Evolutionary conservation across 2,888 invertebrate genomes (phyloP).

Genomic region (Volucella inanis): DNA sequence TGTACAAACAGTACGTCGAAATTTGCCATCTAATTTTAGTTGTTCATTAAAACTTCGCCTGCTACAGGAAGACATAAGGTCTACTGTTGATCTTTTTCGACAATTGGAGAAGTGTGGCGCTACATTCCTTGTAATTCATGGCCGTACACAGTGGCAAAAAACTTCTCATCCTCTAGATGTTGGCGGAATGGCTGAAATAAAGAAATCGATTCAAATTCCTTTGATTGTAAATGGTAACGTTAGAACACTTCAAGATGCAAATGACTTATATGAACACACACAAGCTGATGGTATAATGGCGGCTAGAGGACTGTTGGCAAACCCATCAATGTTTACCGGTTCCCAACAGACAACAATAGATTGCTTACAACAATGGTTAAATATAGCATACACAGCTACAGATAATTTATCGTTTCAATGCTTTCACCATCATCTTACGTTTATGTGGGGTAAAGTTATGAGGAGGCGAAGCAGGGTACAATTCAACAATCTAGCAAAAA

Average conservation of each 20-base stretch:
- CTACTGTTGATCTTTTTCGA: conserved; percentile 91
- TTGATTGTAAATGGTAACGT: conserved; percentile 97
- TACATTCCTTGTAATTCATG: conserved; percentile 95
- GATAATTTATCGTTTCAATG: conserved; percentile 90
- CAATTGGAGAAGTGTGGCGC: conserved; percentile 93
- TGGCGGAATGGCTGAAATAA: conserved; percentile 88
- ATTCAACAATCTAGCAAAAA: conserved; percentile 90
- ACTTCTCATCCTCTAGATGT: conserved; percentile 89
- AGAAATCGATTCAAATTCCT: conserved; percentile 89
- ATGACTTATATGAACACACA: conserved; percentile 86
- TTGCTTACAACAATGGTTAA: conserved; percentile 93
- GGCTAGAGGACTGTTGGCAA: conserved; percentile 94
- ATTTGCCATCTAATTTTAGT: conserved; percentile 88
- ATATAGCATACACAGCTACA: conserved; percentile 86
- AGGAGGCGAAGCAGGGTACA: conserved; percentile 88
- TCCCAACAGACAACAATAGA: conserved; percentile 87
- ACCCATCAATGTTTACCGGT: conserved; percentile 95
- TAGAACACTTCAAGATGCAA: conserved; percentile 88
- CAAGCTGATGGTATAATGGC: conserved; percentile 94
- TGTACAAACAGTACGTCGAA: conserved; percentile 89
- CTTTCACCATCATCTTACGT: conserved; percentile 98
- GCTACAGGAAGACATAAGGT: conserved; percentile 81
- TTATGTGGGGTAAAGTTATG: conserved; percentile 95
- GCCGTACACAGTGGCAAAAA: conserved; percentile 92
- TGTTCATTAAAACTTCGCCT: conserved; percentile 97